Evolutionary conservation across 1,140 invertebrate genomes (phyloP), one percentile per base, ranked within the genome.

Genomic region (Adelges cooleyi): DNA sequence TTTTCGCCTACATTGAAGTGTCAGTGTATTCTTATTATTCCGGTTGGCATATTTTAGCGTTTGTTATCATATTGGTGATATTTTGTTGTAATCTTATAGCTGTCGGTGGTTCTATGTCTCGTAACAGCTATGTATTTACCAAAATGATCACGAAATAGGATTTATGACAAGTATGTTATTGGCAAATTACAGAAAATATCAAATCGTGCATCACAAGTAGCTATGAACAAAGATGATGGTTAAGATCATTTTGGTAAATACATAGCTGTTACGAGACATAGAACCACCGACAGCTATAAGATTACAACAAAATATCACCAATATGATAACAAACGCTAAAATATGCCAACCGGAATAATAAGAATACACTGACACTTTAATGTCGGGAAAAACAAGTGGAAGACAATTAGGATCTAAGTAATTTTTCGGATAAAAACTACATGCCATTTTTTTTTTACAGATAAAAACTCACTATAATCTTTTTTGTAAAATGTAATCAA

Each of bases 11-110:
- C 17, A 23, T 36, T 51, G 49, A 51, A 51, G 25, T 51, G 17
- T 52, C 50, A 52, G n/a, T 52, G 17, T 9, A 27, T 6, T 18
- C 2, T 18, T 36, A 20, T 36, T 52, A n/a, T n/a, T n/a, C 27
- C 36, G 25, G 50, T 20, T 2, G 50, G 17, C 50, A 52, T 11
- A 53, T 20, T n/a, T n/a, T n/a, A 20, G 51, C 29, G 17, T 22
- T 53, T 53, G 51, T 36, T 15, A 53, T 53, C 6, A 18, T 5
- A 36, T 53, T 53, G 1, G 17, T 53, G 17, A 53, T 13, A 3
- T 13, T 22, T 53, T 53, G 51, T 53, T 53, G 51, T 36, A 53
- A 53, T 53, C 15, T n/a, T 36, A 53, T 53, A 13, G 51, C 27
- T 53, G 2, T 53, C 36, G 51, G 51, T 53, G 9, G 17, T 53